A percentile compares a stretch with the other conserved stretches of the same genome.
phyloP scores from a whole-genome alignment of 2,113 vertebrate species.

The Gyps fulvus region DNA sequence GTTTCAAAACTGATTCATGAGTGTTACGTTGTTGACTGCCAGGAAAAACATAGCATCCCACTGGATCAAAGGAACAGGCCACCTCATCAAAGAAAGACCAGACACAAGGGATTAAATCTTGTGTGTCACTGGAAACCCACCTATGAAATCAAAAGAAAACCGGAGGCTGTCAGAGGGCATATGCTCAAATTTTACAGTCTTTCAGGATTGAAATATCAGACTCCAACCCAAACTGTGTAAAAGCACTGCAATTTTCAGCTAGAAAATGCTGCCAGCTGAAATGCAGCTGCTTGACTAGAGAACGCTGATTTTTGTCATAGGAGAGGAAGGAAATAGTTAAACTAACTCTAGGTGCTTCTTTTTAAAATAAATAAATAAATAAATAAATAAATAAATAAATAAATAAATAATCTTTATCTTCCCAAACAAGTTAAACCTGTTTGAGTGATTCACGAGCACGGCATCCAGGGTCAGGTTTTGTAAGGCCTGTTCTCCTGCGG shows the following conservation, averaged over 20 bases:
- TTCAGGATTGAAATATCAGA: not conserved
- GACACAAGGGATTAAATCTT: slow-evolving; percentile 24
- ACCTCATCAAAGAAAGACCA: slow-evolving; percentile 45
- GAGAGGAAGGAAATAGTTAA: not conserved
- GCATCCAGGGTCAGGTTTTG: not conserved
- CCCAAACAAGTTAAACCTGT: not conserved
- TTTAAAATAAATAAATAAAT: not conserved
- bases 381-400: too few species aligned
- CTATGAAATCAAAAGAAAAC: slow-evolving; percentile 17
- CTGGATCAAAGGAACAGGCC: slow-evolving; percentile 54
- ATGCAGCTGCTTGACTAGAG: not conserved
- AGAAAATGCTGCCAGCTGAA: not conserved
- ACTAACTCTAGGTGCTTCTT: not conserved
- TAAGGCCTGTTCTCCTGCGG: not conserved
- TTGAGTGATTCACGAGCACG: not conserved
- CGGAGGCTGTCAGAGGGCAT: not conserved
- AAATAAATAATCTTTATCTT: not conserved
- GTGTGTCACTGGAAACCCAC: not conserved
- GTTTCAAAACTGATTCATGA: slow-evolving; percentile 32
- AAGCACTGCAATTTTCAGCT: not conserved
- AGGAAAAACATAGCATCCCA: not conserved
- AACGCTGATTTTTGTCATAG: not conserved
- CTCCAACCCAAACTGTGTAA: not conserved
- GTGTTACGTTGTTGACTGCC: not conserved
- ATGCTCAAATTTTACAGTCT: not conserved